phyloP scores from a whole-genome alignment of 2,797 vertebrate genomes.

The Siniperca undulata region DNA sequence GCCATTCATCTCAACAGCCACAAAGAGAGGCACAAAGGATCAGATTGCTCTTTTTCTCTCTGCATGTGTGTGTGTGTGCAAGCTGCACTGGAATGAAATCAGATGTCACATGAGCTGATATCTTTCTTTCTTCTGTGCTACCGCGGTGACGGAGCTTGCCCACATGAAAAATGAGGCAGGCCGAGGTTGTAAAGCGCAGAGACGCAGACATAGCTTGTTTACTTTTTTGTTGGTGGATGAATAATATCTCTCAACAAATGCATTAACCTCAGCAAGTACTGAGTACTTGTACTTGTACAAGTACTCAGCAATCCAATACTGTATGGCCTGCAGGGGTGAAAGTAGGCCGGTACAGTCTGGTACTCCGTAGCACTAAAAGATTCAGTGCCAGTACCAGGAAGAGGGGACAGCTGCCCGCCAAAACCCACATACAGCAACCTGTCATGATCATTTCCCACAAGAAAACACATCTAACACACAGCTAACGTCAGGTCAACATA shows the following conservation, averaged over 20 bases:
- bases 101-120: slow-evolving; percentile 71
- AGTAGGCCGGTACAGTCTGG: no score
- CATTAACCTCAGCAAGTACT: slow-evolving; percentile 40
- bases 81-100: slow-evolving; percentile 62
- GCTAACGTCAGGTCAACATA: no score
- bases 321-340: neutral
- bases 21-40: slow-evolving; percentile 66
- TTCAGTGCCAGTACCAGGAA: no score
- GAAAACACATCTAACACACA: no score
- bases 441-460: no score
- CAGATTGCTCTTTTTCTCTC: slow-evolving; percentile 44
- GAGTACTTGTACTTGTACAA: no score
- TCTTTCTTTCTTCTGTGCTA: slow-evolving; percentile 52
- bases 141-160: slow-evolving; percentile 45
- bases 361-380: no score
- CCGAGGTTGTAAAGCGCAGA: slow-evolving; percentile 45
- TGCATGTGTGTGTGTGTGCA: slow-evolving; percentile 4
- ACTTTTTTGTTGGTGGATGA: slow-evolving; percentile 50
- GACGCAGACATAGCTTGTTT: slow-evolving; percentile 48
- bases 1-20: slow-evolving; percentile 70
- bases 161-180: slow-evolving; percentile 64
- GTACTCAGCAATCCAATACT: slow-evolving; percentile 24
- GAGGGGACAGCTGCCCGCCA: no score
- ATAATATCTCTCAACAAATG: slow-evolving; percentile 47
- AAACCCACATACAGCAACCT: no score